Conservation (phyloP, 2,113 vertebrate species). For the Aphelocoma coerulescens region DNA sequence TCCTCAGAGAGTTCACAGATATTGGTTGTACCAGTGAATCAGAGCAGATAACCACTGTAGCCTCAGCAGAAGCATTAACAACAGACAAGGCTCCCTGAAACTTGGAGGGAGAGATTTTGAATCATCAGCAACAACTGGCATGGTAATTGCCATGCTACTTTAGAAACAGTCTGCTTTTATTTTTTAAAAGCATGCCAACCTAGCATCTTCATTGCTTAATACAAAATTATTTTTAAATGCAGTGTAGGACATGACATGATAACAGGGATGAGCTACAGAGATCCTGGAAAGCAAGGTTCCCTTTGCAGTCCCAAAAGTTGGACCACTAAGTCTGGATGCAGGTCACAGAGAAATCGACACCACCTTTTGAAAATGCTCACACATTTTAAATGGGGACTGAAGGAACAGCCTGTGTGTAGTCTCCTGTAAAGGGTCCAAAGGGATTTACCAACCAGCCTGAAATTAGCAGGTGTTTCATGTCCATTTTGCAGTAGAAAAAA, state of each 20-base stretch:
- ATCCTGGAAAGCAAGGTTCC: neutral
- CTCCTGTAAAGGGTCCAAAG: neutral
- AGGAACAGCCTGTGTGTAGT: neutral
- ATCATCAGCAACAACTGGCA: neutral
- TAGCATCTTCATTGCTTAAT: neutral
- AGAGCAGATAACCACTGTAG: slow-evolving; percentile 32
- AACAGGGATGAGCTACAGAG: neutral
- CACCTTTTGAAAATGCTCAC: neutral
- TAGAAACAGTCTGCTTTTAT: neutral
- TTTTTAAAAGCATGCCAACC: neutral
- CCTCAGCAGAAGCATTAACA: neutral
- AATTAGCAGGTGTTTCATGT: neutral
- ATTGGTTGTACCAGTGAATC: slow-evolving; percentile 55
- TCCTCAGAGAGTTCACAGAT: slow-evolving; percentile 70
- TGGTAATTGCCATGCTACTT: neutral
- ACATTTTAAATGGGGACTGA: neutral
- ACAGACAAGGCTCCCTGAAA: slow-evolving; percentile 43
- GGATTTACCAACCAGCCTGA: neutral
- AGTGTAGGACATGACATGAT: accelerated
- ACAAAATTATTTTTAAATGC: neutral
- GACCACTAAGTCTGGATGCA: neutral
- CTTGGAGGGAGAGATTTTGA: slow-evolving; percentile 3
- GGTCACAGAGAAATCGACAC: neutral
- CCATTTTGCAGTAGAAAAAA: neutral
- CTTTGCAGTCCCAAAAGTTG: neutral